Evolutionary conservation across 2,113 vertebrate species (phyloP).

Genomic region (Ivindomyrus marchei): DNA sequence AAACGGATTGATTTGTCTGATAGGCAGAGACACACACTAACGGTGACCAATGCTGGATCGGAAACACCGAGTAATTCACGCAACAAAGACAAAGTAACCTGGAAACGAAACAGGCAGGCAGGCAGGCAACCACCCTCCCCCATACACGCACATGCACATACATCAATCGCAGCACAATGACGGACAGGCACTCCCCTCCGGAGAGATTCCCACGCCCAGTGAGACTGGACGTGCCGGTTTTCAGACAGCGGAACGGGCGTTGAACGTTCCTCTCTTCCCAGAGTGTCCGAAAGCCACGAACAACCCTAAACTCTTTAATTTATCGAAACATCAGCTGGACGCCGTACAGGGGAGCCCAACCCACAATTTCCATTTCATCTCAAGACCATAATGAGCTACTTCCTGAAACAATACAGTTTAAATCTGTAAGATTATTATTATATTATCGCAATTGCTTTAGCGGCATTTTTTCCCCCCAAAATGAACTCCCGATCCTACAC

Average conservation of each 20-base stretch:
- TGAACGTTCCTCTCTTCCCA: not conserved
- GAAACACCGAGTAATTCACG: not conserved
- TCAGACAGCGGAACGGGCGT: not conserved
- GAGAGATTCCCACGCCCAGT: constrained; percentile 17
- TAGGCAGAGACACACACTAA: not conserved
- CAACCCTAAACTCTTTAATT: not conserved
- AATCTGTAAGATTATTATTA: not conserved
- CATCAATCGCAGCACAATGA: not conserved
- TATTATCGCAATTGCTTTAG: not conserved
- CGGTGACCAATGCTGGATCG: not conserved
- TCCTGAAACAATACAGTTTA: not conserved
- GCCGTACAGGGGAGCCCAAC: not conserved
- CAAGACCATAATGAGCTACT: not conserved
- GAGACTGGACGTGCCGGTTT: constrained; percentile 41
- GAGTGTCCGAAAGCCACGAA: not conserved
- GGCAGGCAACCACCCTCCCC: not conserved
- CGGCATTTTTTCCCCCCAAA: not conserved
- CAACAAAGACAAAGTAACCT: not conserved
- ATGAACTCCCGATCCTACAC: not conserved
- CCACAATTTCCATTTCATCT: not conserved
- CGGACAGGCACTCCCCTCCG: not conserved
- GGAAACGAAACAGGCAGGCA: not conserved
- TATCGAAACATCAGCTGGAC: not conserved
- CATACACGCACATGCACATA: constrained; percentile 14
- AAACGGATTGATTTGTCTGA: not conserved